A percentile compares a stretch with the other conserved stretches of the same genome.
Conservation (phyloP, 2,797 vertebrate species). For the Florisuga fusca region DNA sequence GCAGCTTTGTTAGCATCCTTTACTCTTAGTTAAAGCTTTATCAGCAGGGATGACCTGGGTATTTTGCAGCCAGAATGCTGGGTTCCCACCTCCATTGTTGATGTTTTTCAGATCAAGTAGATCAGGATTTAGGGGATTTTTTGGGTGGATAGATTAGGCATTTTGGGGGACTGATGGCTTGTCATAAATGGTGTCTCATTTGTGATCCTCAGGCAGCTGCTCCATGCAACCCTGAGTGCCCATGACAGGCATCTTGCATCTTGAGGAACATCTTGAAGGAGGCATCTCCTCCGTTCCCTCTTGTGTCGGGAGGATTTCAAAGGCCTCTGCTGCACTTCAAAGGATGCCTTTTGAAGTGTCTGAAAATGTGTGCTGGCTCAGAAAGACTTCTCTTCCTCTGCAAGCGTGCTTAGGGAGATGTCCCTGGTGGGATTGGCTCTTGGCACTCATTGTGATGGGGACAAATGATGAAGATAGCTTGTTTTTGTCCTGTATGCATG, state of each 20-base stretch:
- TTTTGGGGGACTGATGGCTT: neutral
- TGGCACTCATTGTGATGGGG: neutral
- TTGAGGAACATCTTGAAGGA: neutral
- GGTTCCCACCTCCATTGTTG: neutral
- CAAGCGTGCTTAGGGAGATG: neutral
- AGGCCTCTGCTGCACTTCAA: conserved; percentile 24
- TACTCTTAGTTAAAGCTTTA: neutral
- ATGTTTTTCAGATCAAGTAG: neutral
- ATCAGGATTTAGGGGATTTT: neutral
- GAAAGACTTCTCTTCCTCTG: neutral
- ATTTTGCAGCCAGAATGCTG: neutral
- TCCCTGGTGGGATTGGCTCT: neutral
- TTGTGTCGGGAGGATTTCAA: neutral
- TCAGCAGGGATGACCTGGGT: neutral
- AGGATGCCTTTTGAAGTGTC: conserved; percentile 50
- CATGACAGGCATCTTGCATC: neutral
- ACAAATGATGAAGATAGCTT: neutral
- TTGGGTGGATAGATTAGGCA: neutral
- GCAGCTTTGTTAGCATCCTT: neutral
- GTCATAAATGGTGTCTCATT: neutral
- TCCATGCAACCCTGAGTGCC: accelerated
- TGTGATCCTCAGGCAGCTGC: accelerated
- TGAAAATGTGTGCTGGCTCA: neutral
- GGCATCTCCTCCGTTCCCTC: neutral
- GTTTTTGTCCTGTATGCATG: neutral